Evolutionary conservation across 2,888 invertebrate species (phyloP).

Genomic region (Argyresthia albistria): DNA sequence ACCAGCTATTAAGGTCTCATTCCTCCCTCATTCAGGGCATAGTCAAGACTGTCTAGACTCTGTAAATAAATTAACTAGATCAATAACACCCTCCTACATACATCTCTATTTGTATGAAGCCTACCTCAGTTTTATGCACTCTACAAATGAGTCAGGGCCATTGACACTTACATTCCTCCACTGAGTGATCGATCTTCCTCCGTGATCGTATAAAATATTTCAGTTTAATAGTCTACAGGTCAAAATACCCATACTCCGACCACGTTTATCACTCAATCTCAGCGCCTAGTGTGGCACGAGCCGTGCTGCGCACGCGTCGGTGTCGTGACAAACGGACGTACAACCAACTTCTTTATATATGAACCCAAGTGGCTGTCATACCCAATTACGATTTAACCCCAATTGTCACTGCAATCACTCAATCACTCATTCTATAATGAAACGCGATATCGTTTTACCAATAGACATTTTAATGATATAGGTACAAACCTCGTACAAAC

Average conservation of each 20-base stretch:
- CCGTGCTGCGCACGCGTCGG: constrained; percentile 8
- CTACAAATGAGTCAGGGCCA: too few relatives aligned
- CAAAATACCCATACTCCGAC: not conserved
- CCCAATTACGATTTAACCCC: constrained; percentile 57
- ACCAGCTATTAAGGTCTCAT: too few relatives aligned
- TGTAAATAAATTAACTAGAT: too few relatives aligned
- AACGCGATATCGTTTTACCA: too few relatives aligned
- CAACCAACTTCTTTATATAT: constrained; percentile 29
- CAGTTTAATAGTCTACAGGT: too few relatives aligned
- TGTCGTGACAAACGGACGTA: constrained; percentile 22
- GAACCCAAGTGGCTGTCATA: constrained; percentile 31
- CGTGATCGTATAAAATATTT: not conserved
- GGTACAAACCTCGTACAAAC: too few relatives aligned
- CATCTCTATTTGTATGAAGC: too few relatives aligned
- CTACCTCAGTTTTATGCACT: too few relatives aligned
- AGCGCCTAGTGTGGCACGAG: not conserved
- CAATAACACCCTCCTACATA: too few relatives aligned
- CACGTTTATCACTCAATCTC: not conserved
- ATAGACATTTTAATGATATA: too few relatives aligned
- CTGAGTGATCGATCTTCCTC: constrained; percentile 2
- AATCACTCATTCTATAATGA: constrained; percentile 18
- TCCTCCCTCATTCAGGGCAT: too few relatives aligned
- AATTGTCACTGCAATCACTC: constrained; percentile 40
- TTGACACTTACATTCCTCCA: not conserved
- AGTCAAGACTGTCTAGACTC: too few relatives aligned